These are phyloP conservation scores for Salticus scenicus DNA, from an alignment of 2,888 invertebrate species.

Conservation along the genomic window DNA sequence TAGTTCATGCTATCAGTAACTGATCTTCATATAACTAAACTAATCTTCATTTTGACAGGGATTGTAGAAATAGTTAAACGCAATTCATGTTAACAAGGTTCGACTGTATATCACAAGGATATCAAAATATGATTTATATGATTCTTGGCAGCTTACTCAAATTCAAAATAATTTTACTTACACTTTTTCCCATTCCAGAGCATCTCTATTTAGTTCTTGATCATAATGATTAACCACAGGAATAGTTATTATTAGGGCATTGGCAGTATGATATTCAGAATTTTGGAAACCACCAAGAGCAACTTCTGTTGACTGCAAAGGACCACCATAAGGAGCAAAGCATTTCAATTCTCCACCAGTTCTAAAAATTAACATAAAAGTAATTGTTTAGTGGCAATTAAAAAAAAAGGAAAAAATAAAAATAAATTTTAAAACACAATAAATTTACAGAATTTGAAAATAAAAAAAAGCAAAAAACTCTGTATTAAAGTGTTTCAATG, in stretches of 20 bases:
- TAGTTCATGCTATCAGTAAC: too few relatives aligned
- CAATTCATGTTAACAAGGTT: too few relatives aligned
- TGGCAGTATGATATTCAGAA: slow-evolving; percentile 84
- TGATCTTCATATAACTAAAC: too few relatives aligned
- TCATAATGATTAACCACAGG: slow-evolving; percentile 92
- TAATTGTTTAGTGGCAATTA: background rate
- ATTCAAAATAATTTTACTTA: too few relatives aligned
- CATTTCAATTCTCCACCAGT: slow-evolving; percentile 70
- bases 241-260: slow-evolving; percentile 91
- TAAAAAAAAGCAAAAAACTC: background rate
- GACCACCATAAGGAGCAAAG: slow-evolving; percentile 72
- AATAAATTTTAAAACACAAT: background rate
- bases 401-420: background rate
- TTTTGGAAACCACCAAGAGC: slow-evolving; percentile 73
- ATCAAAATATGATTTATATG: too few relatives aligned
- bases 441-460: background rate
- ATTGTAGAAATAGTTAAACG: too few relatives aligned
- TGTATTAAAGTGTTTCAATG: background rate
- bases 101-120: too few relatives aligned
- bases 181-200: slow-evolving; percentile 88
- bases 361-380: slow-evolving; percentile 13
- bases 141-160: too few relatives aligned
- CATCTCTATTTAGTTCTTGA: slow-evolving; percentile 83
- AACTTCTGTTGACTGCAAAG: slow-evolving; percentile 71
- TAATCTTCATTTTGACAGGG: too few relatives aligned